Conservation (phyloP, 1,140 invertebrate genomes). For the Lanistes nyassanus region DNA sequence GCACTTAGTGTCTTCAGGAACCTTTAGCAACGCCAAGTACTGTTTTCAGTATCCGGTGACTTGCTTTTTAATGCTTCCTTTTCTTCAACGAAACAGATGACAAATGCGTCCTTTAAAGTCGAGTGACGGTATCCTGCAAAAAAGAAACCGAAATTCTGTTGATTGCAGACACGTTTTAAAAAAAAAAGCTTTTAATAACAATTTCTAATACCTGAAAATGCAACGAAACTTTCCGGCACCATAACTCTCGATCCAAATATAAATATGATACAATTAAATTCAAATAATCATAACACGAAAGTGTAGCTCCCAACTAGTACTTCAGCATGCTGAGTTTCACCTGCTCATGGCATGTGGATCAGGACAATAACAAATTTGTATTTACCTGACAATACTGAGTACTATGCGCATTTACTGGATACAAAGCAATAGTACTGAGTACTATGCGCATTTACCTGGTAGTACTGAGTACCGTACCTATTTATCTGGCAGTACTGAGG, state of each 20-base stretch:
- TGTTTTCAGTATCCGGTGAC: not conserved
- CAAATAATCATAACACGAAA: too few relatives aligned
- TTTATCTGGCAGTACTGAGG: not conserved
- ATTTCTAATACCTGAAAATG: not conserved
- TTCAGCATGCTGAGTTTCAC: too few relatives aligned
- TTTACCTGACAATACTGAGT: not conserved
- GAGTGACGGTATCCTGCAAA: slow-evolving; percentile 13
- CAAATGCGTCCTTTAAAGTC: not conserved
- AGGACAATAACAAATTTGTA: too few relatives aligned
- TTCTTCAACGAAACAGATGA: not conserved
- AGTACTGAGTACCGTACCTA: too few relatives aligned
- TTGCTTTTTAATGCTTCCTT: not conserved
- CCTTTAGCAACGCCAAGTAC: not conserved
- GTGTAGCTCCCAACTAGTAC: too few relatives aligned
- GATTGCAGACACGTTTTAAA: not conserved
- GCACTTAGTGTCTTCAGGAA: not conserved
- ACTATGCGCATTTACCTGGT: too few relatives aligned
- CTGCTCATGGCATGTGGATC: not conserved
- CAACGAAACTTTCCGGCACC: too few relatives aligned
- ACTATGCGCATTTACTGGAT: not conserved
- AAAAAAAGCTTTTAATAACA: not conserved
- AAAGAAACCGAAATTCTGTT: not conserved
- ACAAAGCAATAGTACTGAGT: not conserved
- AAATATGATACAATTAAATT: too few relatives aligned
- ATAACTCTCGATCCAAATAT: too few relatives aligned